phyloP scores from a whole-genome alignment of 2,888 invertebrate species.

The Drosophila anomelani region DNA sequence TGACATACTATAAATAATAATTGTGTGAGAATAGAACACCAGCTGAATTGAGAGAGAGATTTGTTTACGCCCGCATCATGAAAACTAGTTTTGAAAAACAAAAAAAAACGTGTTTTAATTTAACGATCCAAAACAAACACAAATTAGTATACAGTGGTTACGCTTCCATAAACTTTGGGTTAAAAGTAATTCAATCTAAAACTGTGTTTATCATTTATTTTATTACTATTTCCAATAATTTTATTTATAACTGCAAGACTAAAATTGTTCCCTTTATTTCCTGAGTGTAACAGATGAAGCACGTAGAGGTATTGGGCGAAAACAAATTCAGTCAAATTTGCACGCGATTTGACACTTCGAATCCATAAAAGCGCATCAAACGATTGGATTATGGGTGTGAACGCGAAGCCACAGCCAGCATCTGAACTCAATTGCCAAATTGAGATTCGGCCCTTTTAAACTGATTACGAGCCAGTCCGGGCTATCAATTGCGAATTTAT shows the following conservation, averaged over 20 bases:
- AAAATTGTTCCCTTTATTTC: background rate
- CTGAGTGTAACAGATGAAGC: background rate
- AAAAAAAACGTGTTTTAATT: background rate
- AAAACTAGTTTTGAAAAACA: background rate
- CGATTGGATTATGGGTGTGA: conserved; percentile 72
- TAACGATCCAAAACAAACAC: conserved; percentile 2
- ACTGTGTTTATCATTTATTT: background rate
- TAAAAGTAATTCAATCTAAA: background rate
- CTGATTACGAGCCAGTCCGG: conserved; percentile 64
- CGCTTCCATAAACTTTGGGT: background rate
- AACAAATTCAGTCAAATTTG: conserved; percentile 71
- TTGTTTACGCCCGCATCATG: background rate
- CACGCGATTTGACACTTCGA: conserved; percentile 73
- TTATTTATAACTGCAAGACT: background rate
- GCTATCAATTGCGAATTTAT: conserved; percentile 71
- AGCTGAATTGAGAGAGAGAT: background rate
- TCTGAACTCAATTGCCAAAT: conserved; percentile 51
- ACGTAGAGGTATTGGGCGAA: conserved; percentile 25
- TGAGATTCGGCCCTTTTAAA: conserved; percentile 61
- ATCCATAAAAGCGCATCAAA: conserved; percentile 69
- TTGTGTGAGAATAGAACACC: background rate
- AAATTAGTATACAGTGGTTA: background rate
- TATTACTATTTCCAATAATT: background rate
- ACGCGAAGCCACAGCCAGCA: conserved; percentile 39
- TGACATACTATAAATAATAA: conserved; percentile 3